Base-by-base conservation (phyloP, 2,888 invertebrate species). In the Ryuthela nishihirai region DNA sequence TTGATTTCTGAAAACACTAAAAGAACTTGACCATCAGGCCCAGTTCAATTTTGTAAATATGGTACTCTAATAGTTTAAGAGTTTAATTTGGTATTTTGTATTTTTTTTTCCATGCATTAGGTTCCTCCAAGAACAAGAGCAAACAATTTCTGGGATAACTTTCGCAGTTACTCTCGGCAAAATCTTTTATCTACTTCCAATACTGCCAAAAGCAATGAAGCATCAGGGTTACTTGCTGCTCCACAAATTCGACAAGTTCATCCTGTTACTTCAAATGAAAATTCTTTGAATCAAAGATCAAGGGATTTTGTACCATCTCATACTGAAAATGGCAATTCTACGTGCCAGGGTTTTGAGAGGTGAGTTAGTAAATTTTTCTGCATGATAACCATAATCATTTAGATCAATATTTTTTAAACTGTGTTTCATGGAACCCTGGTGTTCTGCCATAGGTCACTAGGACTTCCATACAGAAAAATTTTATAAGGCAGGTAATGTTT, bases 81-180 rank as follows among this genome's bases (percentile, higher is more conserved):
- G n/a, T n/a, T n/a, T n/a, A n/a, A n/a, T n/a, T n/a, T n/a, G n/a
- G n/a, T n/a, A n/a, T n/a, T n/a, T n/a, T n/a, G n/a, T 21, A 4
- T 24, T 3, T 17, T 25, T 42, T 21, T 17, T 42, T 42, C 6
- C 32, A 21, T 21, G 2, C 24, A 46, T 74, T 89, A 91, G 78
- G 90, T 91, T 48, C 86, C 89, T 34, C 91, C 91, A 29, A 90
- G 91, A 24, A 89, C 88, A 75, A 79, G 91, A 65, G 89, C 90
- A 52, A 92, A 92, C 75, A 92, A 92, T 77, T 92, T 91, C 75
- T 91, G 89, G 89, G 91, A 92, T 73, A 91, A 92, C 76, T 91
- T 92, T 74, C 79, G 89, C 78, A 90, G 90, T 35, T 90, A 91
- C 74, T 90, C 91, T 32, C 83, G 90, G 47, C 91, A 91, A 78